phyloP scores from a whole-genome alignment of 2,797 vertebrate genomes.

The Trematomus bernacchii region DNA sequence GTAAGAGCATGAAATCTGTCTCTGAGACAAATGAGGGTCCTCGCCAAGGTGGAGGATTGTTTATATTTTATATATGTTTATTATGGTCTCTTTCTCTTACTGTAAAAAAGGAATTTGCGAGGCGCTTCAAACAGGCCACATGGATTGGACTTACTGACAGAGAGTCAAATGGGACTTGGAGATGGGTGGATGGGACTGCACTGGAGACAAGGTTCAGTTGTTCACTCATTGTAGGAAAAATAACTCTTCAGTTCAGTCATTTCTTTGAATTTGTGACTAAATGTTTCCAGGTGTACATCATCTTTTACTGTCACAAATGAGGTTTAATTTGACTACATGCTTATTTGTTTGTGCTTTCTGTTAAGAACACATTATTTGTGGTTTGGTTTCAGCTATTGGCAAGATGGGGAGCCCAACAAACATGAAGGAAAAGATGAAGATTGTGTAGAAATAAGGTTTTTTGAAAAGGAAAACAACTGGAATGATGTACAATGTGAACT shows the following conservation, averaged over 20 bases:
- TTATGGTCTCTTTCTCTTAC: neutral
- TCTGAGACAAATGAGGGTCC: too few relatives aligned
- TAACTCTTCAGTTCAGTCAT: too few relatives aligned
- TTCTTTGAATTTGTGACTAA: too few relatives aligned
- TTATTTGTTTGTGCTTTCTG: neutral
- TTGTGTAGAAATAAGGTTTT: neutral
- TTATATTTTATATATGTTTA: neutral
- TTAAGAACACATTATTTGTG: neutral
- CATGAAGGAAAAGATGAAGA: neutral
- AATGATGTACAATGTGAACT: neutral
- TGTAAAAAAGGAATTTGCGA: slow-evolving; percentile 37
- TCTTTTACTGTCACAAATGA: neutral
- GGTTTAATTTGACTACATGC: neutral
- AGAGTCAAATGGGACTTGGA: slow-evolving; percentile 20
- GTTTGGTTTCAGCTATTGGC: slow-evolving; percentile 43
- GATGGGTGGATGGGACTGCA: slow-evolving; percentile 60
- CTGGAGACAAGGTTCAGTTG: slow-evolving; percentile 34
- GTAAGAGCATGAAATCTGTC: neutral
- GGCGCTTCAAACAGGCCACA: fast-evolving
- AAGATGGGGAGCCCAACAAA: slow-evolving; percentile 1
- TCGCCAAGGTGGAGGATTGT: neutral
- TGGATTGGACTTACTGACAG: slow-evolving; percentile 56
- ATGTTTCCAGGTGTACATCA: too few relatives aligned
- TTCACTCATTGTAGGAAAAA: too few relatives aligned
- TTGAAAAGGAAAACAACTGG: neutral